Percentiles rank a stretch among this genome's conserved stretches.
Conservation (phyloP, 2,888 invertebrate species). For the Lithosia quadra region DNA sequence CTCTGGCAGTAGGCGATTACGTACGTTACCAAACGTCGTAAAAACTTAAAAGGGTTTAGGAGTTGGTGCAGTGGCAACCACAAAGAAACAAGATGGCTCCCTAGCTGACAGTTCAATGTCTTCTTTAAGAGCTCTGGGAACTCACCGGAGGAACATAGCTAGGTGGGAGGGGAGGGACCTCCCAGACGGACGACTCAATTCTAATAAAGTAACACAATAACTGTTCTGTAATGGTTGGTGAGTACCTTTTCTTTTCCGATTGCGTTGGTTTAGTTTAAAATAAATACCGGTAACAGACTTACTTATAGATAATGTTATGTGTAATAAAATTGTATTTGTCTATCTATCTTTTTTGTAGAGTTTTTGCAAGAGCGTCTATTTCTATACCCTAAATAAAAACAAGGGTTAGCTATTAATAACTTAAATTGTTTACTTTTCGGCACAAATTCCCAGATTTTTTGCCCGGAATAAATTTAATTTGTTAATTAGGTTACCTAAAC, state of each 20-base stretch:
- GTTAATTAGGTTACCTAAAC: constrained; percentile 4
- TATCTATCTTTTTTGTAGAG: neutral
- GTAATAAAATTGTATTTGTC: no score
- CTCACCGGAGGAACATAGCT: neutral
- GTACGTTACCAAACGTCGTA: neutral
- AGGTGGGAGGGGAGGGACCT: neutral
- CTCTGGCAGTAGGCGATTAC: neutral
- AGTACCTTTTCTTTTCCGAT: neutral
- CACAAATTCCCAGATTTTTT: neutral
- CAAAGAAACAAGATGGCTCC: neutral
- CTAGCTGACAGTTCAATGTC: neutral
- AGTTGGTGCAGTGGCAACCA: neutral
- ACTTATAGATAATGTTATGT: neutral
- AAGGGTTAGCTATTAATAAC: neutral
- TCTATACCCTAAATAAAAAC: neutral
- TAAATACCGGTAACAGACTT: neutral
- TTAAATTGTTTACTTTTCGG: neutral
- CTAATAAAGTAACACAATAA: neutral
- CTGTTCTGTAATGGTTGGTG: neutral
- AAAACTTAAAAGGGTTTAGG: constrained; percentile 4
- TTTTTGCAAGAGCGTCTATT: no score
- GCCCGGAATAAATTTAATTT: neutral
- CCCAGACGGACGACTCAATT: neutral
- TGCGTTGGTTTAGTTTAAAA: neutral
- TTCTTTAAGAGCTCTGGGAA: constrained; percentile 1